A percentile compares a stretch with the other conserved stretches of the same genome.
Conservation (phyloP, 2,888 invertebrate genomes). For the Drosophila falleni region DNA sequence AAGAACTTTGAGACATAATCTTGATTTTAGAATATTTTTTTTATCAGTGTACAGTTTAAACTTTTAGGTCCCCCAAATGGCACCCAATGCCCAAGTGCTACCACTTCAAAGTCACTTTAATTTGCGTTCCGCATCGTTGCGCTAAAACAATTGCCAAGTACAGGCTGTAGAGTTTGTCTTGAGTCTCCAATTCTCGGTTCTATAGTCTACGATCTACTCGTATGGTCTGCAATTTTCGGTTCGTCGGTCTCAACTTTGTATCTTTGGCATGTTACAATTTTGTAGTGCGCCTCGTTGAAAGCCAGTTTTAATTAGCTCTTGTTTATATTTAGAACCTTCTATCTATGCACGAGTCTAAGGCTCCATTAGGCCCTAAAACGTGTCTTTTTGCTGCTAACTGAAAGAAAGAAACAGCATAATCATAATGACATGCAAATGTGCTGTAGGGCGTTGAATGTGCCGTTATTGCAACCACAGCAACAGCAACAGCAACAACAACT, state of each 20-base stretch:
- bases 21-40: no score
- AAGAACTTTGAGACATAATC: no score
- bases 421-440: conserved; percentile 57
- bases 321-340: conserved; percentile 29
- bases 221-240: conserved; percentile 54
- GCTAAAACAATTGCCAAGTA: conserved; percentile 65
- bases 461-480: conserved; percentile 33
- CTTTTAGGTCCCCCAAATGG: conserved; percentile 29
- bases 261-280: conserved; percentile 62
- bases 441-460: conserved; percentile 27
- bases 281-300: conserved; percentile 37
- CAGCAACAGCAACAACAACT: conserved; percentile 19
- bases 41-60: conserved; percentile 28
- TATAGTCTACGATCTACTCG: neutral
- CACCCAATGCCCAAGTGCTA: conserved; percentile 30
- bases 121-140: conserved; percentile 69
- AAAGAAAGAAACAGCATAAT: conserved; percentile 5
- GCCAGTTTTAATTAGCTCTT: conserved; percentile 56
- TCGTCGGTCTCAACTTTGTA: conserved; percentile 61
- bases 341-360: conserved; percentile 2
- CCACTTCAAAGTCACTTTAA: conserved; percentile 61
- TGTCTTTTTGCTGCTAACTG: conserved; percentile 12
- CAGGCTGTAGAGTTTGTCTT: conserved; percentile 28
- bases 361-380: conserved; percentile 18
- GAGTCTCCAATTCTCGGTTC: conserved; percentile 11